A percentile compares a stretch with the other conserved stretches of the same genome.
phyloP scores from a whole-genome alignment of 2,113 vertebrate species.

The Cyprinodon tularosa region DNA sequence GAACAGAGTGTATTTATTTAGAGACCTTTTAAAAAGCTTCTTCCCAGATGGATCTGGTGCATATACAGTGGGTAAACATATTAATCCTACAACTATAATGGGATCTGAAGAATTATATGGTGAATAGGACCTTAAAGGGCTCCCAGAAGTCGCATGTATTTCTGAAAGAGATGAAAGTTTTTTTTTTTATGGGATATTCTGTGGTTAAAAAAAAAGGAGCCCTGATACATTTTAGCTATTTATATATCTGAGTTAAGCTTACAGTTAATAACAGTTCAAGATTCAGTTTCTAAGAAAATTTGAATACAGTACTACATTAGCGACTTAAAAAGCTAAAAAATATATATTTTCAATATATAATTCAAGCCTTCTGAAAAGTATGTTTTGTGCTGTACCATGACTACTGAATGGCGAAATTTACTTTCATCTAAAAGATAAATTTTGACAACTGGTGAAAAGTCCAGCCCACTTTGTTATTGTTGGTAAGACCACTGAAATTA shows the following conservation, averaged over 20 bases:
- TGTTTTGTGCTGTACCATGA: too few species aligned
- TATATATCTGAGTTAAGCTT: not conserved
- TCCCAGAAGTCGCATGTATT: not conserved
- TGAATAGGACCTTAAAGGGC: slow-evolving; percentile 13
- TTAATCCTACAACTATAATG: slow-evolving; percentile 35
- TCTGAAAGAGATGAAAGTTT: slow-evolving; percentile 10
- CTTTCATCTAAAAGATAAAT: too few species aligned
- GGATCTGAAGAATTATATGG: slow-evolving; percentile 25
- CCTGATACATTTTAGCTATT: not conserved
- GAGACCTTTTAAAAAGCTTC: slow-evolving; percentile 36
- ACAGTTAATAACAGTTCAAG: not conserved
- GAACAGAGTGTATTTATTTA: slow-evolving; percentile 27
- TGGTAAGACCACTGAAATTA: too few species aligned
- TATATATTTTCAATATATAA: not conserved
- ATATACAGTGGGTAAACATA: slow-evolving; percentile 47
- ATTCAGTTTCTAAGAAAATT: not conserved
- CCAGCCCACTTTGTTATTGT: too few species aligned
- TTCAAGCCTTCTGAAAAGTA: not conserved
- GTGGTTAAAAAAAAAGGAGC: not conserved
- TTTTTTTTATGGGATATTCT: not conserved
- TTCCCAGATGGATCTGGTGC: slow-evolving; percentile 45
- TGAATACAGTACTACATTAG: not conserved
- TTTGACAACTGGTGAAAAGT: too few species aligned
- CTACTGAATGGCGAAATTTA: too few species aligned
- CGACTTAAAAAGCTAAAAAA: not conserved